Conservation (phyloP, 2,797 vertebrate genomes). For the Paratrypauchen microcephalus region DNA sequence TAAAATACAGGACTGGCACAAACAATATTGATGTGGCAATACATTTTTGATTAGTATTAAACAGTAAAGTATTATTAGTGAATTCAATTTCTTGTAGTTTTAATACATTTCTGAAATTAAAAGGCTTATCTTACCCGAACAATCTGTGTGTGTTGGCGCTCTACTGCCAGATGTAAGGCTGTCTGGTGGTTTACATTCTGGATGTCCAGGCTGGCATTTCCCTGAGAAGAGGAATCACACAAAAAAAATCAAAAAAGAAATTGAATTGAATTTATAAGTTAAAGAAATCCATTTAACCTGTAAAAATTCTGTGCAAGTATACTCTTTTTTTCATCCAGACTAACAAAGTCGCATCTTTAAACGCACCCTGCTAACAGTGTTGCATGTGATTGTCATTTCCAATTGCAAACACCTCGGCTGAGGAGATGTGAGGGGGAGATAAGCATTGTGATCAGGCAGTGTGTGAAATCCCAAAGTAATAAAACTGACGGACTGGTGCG, state of each 20-base stretch:
- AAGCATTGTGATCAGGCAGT: slow-evolving; percentile 66
- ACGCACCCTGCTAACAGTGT: slow-evolving; percentile 45
- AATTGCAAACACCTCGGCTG: slow-evolving; percentile 62
- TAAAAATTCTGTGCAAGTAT: background rate
- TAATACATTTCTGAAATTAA: slow-evolving; percentile 11
- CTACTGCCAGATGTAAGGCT: slow-evolving; percentile 95
- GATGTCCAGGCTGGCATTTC: slow-evolving; percentile 95
- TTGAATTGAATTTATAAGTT: background rate
- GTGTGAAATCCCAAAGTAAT: slow-evolving; percentile 71
- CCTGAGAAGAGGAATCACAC: slow-evolving; percentile 72
- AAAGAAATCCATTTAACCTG: slow-evolving; percentile 9
- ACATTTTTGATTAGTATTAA: background rate
- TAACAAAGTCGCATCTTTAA: slow-evolving; percentile 39
- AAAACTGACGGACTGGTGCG: slow-evolving; percentile 56
- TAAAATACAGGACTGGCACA: background rate
- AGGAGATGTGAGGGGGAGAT: slow-evolving; percentile 67
- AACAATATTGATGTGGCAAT: background rate
- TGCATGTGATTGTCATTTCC: slow-evolving; percentile 67
- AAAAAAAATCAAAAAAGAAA: background rate
- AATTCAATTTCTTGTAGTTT: background rate
- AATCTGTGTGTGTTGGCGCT: slow-evolving; percentile 97
- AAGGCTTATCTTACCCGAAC: slow-evolving; percentile 86
- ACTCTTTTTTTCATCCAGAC: slow-evolving; percentile 36
- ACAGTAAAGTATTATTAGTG: background rate
- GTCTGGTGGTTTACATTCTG: slow-evolving; percentile 99